phyloP scores from a whole-genome alignment of 2,797 vertebrate genomes.

The Agapornis canus region DNA sequence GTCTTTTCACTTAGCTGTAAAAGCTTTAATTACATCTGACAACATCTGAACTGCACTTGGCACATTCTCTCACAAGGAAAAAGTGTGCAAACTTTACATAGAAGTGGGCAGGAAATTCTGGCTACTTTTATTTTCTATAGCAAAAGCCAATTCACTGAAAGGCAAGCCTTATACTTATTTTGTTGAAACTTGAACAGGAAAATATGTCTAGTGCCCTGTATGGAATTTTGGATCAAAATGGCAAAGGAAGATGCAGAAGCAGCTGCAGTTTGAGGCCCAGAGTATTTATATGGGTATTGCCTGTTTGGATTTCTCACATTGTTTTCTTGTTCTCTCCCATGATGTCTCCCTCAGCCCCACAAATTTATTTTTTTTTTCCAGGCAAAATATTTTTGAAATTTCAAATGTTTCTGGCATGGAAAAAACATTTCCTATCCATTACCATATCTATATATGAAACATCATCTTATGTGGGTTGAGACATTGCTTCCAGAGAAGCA shows the following conservation, averaged over 20 bases:
- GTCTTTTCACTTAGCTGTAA: not conserved
- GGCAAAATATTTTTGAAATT: not conserved
- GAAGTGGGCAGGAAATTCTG: slow-evolving; percentile 28
- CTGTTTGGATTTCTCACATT: not conserved
- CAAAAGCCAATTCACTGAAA: not conserved
- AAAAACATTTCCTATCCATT: not conserved
- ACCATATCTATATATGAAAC: not conserved
- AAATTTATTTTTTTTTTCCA: not conserved
- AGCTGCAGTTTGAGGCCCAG: not conserved
- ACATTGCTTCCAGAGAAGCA: not conserved
- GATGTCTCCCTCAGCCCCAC: not conserved
- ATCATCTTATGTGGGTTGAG: not conserved
- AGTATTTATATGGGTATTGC: not conserved
- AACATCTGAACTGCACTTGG: not conserved
- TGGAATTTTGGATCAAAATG: not conserved
- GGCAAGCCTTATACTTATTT: not conserved
- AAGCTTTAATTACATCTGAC: not conserved
- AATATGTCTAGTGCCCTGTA: not conserved
- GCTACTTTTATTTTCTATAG: not conserved
- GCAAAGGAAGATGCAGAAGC: not conserved
- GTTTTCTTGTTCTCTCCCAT: not conserved
- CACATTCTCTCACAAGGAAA: not conserved
- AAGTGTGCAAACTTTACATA: not conserved
- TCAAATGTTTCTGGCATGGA: not conserved
- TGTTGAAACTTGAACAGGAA: not conserved